These are phyloP conservation scores for Coryphaenoides rupestris DNA, from an alignment of 2,113 vertebrate species.

Conservation along the genomic window DNA sequence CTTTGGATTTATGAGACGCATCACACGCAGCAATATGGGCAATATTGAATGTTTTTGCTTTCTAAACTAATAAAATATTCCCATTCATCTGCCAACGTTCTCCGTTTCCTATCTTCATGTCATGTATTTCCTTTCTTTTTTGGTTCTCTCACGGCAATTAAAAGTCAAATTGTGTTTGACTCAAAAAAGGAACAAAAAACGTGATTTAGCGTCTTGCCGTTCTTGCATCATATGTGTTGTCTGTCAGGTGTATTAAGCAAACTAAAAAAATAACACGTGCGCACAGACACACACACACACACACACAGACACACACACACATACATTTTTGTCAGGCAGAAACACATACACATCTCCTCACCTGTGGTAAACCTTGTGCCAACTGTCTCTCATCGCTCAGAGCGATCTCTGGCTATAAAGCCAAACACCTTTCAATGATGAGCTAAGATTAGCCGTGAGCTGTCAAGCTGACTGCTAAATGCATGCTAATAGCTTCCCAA, in stretches of 20 bases:
- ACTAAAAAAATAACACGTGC: too few species aligned
- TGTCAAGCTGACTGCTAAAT: neutral
- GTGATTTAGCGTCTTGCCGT: neutral
- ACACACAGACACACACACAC: neutral
- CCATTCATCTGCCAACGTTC: constrained; percentile 19
- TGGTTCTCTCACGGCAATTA: constrained; percentile 19
- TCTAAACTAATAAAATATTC: constrained; percentile 2
- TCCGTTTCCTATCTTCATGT: neutral
- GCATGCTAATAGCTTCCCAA: neutral
- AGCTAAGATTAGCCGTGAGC: neutral
- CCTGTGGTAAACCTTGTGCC: constrained; percentile 1
- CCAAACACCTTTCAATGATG: neutral
- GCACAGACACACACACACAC: too few species aligned
- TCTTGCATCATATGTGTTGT: constrained; percentile 5
- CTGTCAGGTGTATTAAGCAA: constrained; percentile 24
- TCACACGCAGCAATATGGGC: neutral
- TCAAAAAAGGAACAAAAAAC: constrained; percentile 23
- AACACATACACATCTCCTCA: neutral
- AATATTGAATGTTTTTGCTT: constrained; percentile 1
- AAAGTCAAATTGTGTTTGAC: constrained; percentile 18
- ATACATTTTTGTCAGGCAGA: constrained; percentile 18
- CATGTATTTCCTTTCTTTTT: neutral
- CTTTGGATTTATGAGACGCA: neutral
- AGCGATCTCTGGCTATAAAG: neutral
- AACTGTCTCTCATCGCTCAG: neutral